Evolutionary conservation across 2,113 vertebrate species (phyloP), one percentile per base, ranked within the genome.

Genomic region (Nothoprocta perdicaria): DNA sequence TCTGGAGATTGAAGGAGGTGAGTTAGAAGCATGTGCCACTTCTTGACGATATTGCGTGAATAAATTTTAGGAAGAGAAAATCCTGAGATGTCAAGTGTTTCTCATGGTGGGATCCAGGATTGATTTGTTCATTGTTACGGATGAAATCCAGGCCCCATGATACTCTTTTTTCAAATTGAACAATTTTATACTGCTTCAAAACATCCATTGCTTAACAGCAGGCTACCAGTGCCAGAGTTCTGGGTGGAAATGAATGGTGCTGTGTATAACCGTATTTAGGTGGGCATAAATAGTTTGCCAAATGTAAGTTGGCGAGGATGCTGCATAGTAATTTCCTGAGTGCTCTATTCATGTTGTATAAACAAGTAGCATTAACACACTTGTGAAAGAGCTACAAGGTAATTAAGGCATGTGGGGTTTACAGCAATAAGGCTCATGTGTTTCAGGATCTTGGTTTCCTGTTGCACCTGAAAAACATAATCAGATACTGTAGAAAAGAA

Each of bases 361-460:
- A 92, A 95, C 88, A 95, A 93, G 81, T 93, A 95, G 61, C 76
- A 88, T 92, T 91, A 90, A 80, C 85, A 75, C 46, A 72, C 83
- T 91, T 61, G 85, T 89, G 81, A 83, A 92, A n/a, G 92, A 71
- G 87, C 92, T 87, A n/a, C 87, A 22, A 83, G 90, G 69, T 95
- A 89, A 86, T 93, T 86, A 91, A 91, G 58, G 77, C 27, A 1
- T 76, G 40, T 74, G 81, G 69, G 65, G 55, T 21, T 80, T 92
- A 60, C 82, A 69, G 80, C 78, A 83, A 80, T 33, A 43, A 71
- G 61, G 66, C 73, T 95, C 40, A 19, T 78, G 83, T 27, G 18
- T 67, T 91, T 92, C 91, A 90, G 92, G 79, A 78, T 91, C 89
- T 93, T 68, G 73, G 80, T 90, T 95, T 95, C 91, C 79, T 91